Conservation (phyloP, 1,140 invertebrate genomes). For the Euborellia annulipes region DNA sequence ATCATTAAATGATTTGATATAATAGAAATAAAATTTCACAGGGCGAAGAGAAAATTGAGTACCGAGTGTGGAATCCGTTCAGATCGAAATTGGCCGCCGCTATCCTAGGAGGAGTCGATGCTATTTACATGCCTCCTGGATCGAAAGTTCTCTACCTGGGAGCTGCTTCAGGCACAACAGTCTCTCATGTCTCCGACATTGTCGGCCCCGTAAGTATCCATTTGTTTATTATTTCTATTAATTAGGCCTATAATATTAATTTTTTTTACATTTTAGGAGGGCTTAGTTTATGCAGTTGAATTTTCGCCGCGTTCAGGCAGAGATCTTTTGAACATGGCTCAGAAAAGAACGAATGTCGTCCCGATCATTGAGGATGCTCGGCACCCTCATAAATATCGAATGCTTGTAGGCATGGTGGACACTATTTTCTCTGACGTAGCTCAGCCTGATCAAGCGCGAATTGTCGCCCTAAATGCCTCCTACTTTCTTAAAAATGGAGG, state of each 20-base stretch:
- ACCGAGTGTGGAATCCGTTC: conserved; percentile 99
- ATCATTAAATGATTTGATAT: too few relatives aligned
- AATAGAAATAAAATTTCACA: too few relatives aligned
- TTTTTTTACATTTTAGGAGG: conserved; percentile 50
- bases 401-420: conserved; percentile 89
- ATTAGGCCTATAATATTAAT: too few relatives aligned
- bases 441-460: conserved; percentile 97
- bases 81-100: conserved; percentile 96
- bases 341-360: conserved; percentile 96
- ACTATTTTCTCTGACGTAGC: conserved; percentile 92
- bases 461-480: conserved; percentile 92
- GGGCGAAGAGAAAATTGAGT: conserved; percentile 84
- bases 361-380: conserved; percentile 99
- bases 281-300: conserved; percentile 96
- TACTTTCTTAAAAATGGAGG: conserved; percentile 94
- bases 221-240: too few relatives aligned
- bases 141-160: conserved; percentile 93
- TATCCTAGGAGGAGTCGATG: conserved; percentile 89
- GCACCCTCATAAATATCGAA: conserved; percentile 97
- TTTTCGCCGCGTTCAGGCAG: conserved; percentile 94
- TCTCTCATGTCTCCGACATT: conserved; percentile 97
- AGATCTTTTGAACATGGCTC: conserved; percentile 94
- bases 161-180: conserved; percentile 96
- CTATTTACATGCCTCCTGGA: conserved; percentile 93
- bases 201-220: conserved; percentile 71